Evolutionary conservation across 2,113 vertebrate species (phyloP).

Genomic region (Eidolon helvum): DNA sequence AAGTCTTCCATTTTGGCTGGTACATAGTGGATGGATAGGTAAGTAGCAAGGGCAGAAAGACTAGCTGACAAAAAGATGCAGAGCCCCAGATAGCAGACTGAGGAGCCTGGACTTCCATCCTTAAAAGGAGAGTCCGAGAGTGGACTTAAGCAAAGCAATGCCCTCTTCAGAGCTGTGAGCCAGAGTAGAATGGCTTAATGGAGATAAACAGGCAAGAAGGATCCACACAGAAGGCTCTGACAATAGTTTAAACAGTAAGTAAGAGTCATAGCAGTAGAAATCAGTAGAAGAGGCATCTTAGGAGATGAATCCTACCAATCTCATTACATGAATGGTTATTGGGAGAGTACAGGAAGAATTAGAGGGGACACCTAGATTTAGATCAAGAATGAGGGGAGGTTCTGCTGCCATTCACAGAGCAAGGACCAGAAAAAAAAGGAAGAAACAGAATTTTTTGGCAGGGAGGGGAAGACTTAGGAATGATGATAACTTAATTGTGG

Average conservation of each 20-base stretch:
- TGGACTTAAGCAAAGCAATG: neutral
- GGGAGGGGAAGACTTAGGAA: neutral
- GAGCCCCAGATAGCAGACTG: neutral
- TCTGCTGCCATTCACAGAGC: neutral
- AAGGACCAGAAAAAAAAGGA: neutral
- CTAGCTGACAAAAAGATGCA: neutral
- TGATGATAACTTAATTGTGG: neutral
- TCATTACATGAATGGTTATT: neutral
- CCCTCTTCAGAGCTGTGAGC: neutral
- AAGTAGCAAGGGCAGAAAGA: neutral
- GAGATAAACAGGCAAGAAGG: neutral
- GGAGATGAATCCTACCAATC: neutral
- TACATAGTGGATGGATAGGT: neutral
- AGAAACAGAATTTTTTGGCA: neutral
- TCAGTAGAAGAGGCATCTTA: neutral
- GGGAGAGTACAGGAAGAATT: conserved; percentile 1
- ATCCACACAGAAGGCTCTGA: neutral
- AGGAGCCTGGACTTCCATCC: neutral
- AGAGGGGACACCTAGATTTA: neutral
- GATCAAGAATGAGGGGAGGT: neutral
- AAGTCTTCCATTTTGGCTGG: neutral
- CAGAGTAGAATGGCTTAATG: neutral
- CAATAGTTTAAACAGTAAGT: neutral
- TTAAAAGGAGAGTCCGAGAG: neutral
- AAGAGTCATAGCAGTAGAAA: neutral